Base-by-base conservation (phyloP, 2,888 invertebrate species). In the Choristoneura rosaceana region DNA sequence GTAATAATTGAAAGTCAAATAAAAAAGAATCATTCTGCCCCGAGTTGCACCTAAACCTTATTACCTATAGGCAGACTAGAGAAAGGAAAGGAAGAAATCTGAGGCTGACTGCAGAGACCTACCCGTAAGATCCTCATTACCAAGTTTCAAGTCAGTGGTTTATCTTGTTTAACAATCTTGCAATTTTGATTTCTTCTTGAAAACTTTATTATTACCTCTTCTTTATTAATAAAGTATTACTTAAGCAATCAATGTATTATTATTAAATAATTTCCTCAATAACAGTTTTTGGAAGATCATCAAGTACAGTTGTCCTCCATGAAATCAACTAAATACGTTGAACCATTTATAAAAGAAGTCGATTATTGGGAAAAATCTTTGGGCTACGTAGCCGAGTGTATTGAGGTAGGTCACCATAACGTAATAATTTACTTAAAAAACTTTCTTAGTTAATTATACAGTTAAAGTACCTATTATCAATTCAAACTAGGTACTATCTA, bases 321-420 rank as follows among this genome's bases (percentile, higher is more conserved):
- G 97, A 98, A 98, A 87, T 96, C 98, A 0, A 98, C 98, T 0
- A 95, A 96, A 82, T 97, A 96, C 89, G 98, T 98, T 0, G 97
- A 98, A 83, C 97, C 98, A 0, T 98, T 98, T 85, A 96, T 96
- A 58, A 95, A 95, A 82, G 96, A 97, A 84, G 98, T 98, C 0
- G 97, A 98, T 83, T 96, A 96, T 83, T 98, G 98, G 98, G 98
- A 98, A 88, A 96, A 97, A 80, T 96, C 96, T 0, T 90, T 98
- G 71, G 97, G 98, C 3, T 96, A 96, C 75, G 96, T 98, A 9
- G 95, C 96, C 74, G 98, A 98, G 88, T 96, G 97, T 66, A 94
- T 98, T 59, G 98, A 98, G 91, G 95, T 71, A 67, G 14, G 25
- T 43, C n/a, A 47, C 8, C 0, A 15, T 9, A 8, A 17, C 43